Conservation (phyloP, 2,797 vertebrate genomes). For the Thripadectes ignobilis region DNA sequence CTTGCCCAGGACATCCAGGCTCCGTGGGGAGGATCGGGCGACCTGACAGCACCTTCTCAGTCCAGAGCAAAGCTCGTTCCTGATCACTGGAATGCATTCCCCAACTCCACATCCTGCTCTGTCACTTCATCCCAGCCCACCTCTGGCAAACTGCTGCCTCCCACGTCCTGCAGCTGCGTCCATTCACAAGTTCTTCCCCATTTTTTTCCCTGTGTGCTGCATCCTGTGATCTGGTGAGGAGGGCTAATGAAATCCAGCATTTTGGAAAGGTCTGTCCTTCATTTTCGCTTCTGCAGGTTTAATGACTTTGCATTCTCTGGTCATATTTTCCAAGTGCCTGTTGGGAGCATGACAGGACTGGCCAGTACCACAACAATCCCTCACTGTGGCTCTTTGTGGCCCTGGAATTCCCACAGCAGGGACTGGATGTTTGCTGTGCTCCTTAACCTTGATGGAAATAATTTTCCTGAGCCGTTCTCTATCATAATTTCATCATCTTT, state of each 20-base stretch:
- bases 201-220: neutral
- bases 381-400: rapidly evolving
- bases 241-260: neutral
- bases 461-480: neutral
- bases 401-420: neutral
- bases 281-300: neutral
- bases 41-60: neutral
- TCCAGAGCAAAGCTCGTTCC: neutral
- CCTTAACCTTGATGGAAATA: neutral
- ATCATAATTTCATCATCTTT: neutral
- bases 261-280: neutral
- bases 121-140: neutral
- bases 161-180: rapidly evolving
- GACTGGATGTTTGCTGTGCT: neutral
- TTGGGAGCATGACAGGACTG: neutral
- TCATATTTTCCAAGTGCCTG: neutral
- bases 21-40: rapidly evolving
- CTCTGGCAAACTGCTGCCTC: neutral
- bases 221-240: neutral
- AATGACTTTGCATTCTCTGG: neutral
- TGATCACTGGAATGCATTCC: neutral
- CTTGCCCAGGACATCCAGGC: neutral
- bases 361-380: neutral
- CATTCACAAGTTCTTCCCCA: rapidly evolving
- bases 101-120: neutral